A percentile compares a stretch with the other conserved stretches of the same genome.
These are phyloP conservation scores for Pterocles burchelli DNA, from an alignment of 2,113 vertebrate species.

Conservation along the genomic window DNA sequence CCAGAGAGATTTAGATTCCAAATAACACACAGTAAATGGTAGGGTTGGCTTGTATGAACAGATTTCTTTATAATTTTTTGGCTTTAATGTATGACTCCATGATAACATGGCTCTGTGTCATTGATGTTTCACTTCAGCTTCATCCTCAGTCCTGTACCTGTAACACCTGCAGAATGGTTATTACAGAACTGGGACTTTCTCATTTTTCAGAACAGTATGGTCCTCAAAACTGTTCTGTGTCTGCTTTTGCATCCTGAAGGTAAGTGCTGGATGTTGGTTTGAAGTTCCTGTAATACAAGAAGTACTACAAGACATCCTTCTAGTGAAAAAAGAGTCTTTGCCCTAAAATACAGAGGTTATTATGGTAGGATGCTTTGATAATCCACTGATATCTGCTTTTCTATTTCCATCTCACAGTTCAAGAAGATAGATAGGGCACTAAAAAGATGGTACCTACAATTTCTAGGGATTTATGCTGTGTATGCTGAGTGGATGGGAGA, in stretches of 20 bases:
- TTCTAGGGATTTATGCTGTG: not conserved
- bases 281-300: not conserved
- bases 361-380: not conserved
- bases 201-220: not conserved
- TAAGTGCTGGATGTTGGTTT: not conserved
- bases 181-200: not conserved
- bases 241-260: not conserved
- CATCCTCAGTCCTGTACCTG: not conserved
- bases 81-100: not conserved
- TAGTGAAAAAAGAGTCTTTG: not conserved
- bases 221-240: not conserved
- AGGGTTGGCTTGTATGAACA: not conserved
- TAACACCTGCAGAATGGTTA: not conserved
- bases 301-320: not conserved
- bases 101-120: not conserved
- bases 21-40: not conserved
- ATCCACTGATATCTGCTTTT: not conserved
- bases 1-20: not conserved
- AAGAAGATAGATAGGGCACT: not conserved
- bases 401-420: not conserved
- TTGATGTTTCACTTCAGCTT: not conserved
- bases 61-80: not conserved
- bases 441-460: not conserved
- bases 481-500: rapidly evolving
- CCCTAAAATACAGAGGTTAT: not conserved